These are phyloP conservation scores for Girardia tigrina DNA, from an alignment of 2,888 invertebrate genomes.

Conservation along the genomic window DNA sequence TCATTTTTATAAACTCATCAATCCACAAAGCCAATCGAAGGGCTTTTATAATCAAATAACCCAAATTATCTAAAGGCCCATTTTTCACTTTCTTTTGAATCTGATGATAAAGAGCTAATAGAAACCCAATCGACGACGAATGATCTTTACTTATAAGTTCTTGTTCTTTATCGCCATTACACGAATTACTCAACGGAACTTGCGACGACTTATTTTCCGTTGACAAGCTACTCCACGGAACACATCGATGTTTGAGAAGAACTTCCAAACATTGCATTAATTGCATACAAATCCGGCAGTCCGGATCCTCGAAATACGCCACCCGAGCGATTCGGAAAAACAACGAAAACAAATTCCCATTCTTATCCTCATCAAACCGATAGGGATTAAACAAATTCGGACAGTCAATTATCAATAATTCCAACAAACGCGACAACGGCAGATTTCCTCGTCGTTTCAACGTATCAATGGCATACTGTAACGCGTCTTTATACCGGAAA, in stretches of 20 bases:
- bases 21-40: slow-evolving; percentile 1
- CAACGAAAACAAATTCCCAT: slow-evolving; percentile 9
- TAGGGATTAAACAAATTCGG: slow-evolving; percentile 23
- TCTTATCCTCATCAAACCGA: slow-evolving; percentile 24
- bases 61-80: slow-evolving; percentile 29
- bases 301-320: slow-evolving; percentile 33
- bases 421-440: neutral
- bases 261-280: slow-evolving; percentile 13
- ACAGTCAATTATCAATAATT: slow-evolving; percentile 14
- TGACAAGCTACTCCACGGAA: neutral
- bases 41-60: slow-evolving; percentile 27
- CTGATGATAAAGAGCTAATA: slow-evolving; percentile 29
- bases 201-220: neutral
- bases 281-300: slow-evolving; percentile 25
- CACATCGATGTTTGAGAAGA: slow-evolving; percentile 27
- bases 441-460: slow-evolving; percentile 19
- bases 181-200: neutral
- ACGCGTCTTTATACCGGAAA: slow-evolving; percentile 2
- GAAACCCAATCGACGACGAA: neutral
- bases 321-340: slow-evolving; percentile 26
- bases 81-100: slow-evolving; percentile 24
- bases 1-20: slow-evolving; percentile 6
- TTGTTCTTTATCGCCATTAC: neutral
- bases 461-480: slow-evolving; percentile 32
- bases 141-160: slow-evolving; percentile 16